Base-by-base conservation (phyloP, 64 coral and sea anemone genomes). In the Astreopora myriophthalma region DNA sequence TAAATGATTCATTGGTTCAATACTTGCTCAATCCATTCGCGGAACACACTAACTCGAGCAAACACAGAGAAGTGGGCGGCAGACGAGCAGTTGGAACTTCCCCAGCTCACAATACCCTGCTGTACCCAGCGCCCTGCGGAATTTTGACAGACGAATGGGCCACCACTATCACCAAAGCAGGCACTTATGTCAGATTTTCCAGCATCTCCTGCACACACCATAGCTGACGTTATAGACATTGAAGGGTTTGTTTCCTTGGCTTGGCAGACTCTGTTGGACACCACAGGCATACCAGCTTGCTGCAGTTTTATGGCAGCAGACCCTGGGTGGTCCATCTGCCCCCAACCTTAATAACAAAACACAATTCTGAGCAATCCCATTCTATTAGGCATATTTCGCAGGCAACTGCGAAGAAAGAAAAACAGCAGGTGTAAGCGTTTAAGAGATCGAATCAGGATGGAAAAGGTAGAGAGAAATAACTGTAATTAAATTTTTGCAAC, bases 101-200 rank as follows among this genome's bases (percentile, higher is more conserved):
- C 95, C 95, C 95, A 97, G 87, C 95, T 97, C 1, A 97, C 92
- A 38, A 97, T 80, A 60, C 95, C 95, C 71, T 89, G 86, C 78
- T 94, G 87, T 60, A 94, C 87, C 95, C 95, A 97, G 10, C 70
- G 84, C 26, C 87, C 95, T 76, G 78, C 80, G 52, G 79, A 70
- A 37, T 89, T 94, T 30, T 89, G 87, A 57, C 95, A 97, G 16
- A 90, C 91, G 16, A 97, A 94, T 28, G 95, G 95, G 3, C 95
- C 95, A 34, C 95, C 95, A 48, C 95, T 97, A 57, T 97, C 95
- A 38, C 95, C 95, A 65, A 90, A 97, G 66, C 95, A 97, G 39
- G 25, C 87, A 55, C 92, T 52, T 39, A 34, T 89, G 31, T 73
- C 88, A 10, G 93, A 91, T 38, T 94, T 94, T 23, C 88, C 93